These are phyloP conservation scores for Coccyzus lansbergi DNA, from an alignment of 2,797 vertebrate genomes.

Conservation along the genomic window DNA sequence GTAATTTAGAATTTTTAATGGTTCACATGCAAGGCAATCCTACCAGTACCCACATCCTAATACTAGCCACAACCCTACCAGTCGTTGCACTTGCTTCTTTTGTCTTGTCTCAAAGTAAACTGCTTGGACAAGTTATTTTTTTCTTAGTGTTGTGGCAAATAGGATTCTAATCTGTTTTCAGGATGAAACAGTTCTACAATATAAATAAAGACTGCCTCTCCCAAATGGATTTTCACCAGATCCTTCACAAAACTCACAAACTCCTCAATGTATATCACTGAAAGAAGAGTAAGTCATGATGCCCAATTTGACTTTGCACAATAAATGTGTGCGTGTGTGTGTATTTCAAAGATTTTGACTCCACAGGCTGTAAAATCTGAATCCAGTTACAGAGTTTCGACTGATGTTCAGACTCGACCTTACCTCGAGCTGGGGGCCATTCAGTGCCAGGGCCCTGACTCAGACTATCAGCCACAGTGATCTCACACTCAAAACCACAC, in stretches of 20 bases:
- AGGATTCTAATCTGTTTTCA: not conserved
- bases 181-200: not conserved
- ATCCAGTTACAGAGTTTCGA: not conserved
- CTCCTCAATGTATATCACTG: not conserved
- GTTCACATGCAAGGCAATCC: not conserved
- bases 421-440: not conserved
- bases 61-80: not conserved
- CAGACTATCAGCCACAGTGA: not conserved
- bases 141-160: not conserved
- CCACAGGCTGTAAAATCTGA: not conserved
- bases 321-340: rapidly evolving
- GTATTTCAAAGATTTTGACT: not conserved
- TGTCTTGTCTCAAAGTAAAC: not conserved
- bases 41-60: not conserved
- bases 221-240: not conserved
- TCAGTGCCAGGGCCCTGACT: not conserved
- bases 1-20: not conserved
- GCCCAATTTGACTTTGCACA: not conserved
- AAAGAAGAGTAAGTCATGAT: rapidly evolving
- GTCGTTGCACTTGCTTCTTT: not conserved
- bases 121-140: not conserved
- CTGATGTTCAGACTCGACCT: not conserved
- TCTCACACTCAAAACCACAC: slow-evolving; percentile 4
- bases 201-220: not conserved
- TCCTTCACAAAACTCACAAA: not conserved